Evolutionary conservation across 2,888 invertebrate genomes (phyloP), one percentile per base, ranked within the genome.

Genomic region (Acronicta aceris): DNA sequence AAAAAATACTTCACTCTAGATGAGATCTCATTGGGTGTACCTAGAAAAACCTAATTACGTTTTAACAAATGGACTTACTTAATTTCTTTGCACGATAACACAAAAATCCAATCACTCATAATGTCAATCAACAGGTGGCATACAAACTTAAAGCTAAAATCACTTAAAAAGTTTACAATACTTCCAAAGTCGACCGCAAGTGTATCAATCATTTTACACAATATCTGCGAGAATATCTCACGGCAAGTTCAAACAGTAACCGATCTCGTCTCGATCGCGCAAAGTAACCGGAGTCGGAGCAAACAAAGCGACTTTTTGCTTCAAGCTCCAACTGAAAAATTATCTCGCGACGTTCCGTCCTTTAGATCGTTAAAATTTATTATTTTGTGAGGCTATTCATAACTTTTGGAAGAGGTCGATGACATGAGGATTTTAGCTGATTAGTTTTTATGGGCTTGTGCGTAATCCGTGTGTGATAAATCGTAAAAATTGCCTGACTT

Each of bases 181-280:
- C 10, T 38, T 47, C 40, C 16, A 5, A 13, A 38, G n/a, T 38
- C 27, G 43, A 15, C 38, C 6, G 10, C 13, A 33, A 33, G 40
- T 48, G 41, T 71, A 71, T 71, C 72, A 66, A 66, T 71, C 43
- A 71, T 66, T 71, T 52, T 16, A 30, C 17, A 65, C 33, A 66
- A 58, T 52, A 59, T 58, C 48, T 43, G 43, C 15, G 52, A 43
- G 49, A 54, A 72, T 50, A 67, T 54, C 38, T 66, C 16, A 9
- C 38, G 2, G 21, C 40, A n/a, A 49, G 49, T 17, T 49, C 25
- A 10, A 21, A 40, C 42, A 33, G 49, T 47, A 40, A 16, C 45
- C 13, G 47, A 54, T n/a, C 9, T 17, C 40, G 30, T 33, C 17
- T 43, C 42, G 15, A 42, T 59, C 54, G 43, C 43, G 41, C 7